phyloP scores from a whole-genome alignment of 2,113 vertebrate genomes.

The Bubo blakistoni region DNA sequence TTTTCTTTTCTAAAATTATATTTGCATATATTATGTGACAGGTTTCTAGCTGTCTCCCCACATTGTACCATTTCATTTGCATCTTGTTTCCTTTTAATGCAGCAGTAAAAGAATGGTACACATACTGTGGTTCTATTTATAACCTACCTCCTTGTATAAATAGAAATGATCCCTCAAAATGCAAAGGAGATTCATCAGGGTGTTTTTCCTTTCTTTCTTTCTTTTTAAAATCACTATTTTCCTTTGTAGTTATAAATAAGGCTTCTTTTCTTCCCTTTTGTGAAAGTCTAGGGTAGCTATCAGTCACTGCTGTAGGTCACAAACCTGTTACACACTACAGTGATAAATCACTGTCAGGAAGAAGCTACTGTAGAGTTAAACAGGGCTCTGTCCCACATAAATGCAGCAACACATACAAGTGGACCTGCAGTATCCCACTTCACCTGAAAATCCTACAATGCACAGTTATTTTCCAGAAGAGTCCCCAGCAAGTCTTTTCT shows the following conservation, averaged over 20 bases:
- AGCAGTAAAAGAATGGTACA: neutral
- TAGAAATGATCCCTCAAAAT: constrained; percentile 9
- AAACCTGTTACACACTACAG: neutral
- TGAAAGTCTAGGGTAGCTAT: neutral
- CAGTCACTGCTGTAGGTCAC: constrained; percentile 36
- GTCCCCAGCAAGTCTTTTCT: neutral
- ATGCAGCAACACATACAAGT: neutral
- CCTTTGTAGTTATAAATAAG: constrained; percentile 27
- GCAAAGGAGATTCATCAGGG: neutral
- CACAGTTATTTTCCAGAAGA: neutral
- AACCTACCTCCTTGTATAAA: neutral
- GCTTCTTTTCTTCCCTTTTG: neutral
- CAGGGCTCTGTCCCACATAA: neutral
- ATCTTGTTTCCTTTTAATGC: neutral
- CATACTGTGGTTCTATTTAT: neutral
- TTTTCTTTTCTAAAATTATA: neutral
- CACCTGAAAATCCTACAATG: neutral
- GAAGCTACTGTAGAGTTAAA: neutral
- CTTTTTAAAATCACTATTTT: constrained; percentile 10
- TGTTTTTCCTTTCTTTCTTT: neutral
- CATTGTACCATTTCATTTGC: neutral
- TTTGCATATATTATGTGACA: neutral
- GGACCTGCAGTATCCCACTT: neutral
- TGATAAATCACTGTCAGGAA: constrained; percentile 41
- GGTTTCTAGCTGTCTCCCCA: neutral